Evolutionary conservation across 23 tunicate species (phyloP).

Genomic region (Oikopleura vanhoeffeni): DNA sequence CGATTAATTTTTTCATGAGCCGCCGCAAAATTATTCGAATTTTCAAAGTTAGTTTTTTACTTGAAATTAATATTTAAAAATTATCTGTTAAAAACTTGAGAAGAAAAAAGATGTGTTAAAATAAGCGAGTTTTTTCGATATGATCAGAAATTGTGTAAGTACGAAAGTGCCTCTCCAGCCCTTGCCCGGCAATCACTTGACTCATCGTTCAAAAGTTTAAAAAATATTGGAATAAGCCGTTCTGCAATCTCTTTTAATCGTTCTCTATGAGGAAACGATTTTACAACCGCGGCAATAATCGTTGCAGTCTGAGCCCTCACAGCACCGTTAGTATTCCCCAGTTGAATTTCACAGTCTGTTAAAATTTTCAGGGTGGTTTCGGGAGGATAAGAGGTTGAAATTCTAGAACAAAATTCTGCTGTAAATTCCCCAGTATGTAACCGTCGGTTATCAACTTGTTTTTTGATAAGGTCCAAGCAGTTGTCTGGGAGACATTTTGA

Average conservation of each 20-base stretch:
- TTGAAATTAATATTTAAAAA: too few species aligned
- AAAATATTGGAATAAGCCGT: background rate
- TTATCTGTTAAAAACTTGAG: background rate
- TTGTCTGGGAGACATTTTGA: background rate
- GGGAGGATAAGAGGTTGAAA: background rate
- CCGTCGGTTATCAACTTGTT: background rate
- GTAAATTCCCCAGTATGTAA: conserved; percentile 6
- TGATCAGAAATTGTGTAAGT: background rate
- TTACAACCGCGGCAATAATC: background rate
- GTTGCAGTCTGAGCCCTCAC: background rate
- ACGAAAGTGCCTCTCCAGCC: conserved; percentile 8
- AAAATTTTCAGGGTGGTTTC: background rate
- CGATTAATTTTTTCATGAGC: too few species aligned
- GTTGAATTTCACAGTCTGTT: background rate
- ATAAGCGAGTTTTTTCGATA: background rate
- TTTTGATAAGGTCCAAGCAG: background rate
- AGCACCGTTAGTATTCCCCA: background rate
- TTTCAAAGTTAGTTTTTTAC: too few species aligned
- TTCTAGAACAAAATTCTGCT: background rate
- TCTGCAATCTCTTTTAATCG: background rate
- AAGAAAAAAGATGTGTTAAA: background rate
- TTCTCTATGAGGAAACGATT: background rate
- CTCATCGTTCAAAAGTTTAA: background rate
- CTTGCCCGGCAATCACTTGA: background rate
- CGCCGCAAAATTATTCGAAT: too few species aligned